phyloP scores from a whole-genome alignment of 2,797 vertebrate genomes.

The Coregonus suidteri region DNA sequence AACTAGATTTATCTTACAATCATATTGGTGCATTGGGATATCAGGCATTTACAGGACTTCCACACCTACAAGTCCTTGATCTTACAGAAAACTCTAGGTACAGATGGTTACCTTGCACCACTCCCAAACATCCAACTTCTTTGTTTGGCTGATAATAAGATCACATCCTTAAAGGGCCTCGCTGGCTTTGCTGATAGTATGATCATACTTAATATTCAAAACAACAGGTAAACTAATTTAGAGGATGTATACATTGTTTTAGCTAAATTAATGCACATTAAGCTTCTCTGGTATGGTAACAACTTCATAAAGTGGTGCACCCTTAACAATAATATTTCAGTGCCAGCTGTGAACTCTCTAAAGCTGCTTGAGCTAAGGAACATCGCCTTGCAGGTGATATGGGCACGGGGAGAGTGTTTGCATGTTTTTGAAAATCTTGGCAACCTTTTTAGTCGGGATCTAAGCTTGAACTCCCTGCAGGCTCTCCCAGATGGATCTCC shows the following conservation, averaged over 20 bases:
- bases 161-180: conserved; percentile 48
- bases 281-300: conserved; percentile 67
- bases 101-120: conserved; percentile 38
- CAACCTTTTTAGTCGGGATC: conserved; percentile 63
- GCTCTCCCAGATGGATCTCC: conserved; percentile 81
- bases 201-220: conserved; percentile 64
- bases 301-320: conserved; percentile 79
- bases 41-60: conserved; percentile 72
- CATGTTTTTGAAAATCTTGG: conserved; percentile 56
- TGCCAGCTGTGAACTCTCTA: conserved; percentile 64
- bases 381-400: conserved; percentile 73
- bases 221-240: conserved; percentile 78
- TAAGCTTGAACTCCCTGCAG: conserved; percentile 78
- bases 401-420: conserved; percentile 50
- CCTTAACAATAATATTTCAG: accelerated
- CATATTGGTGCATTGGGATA: conserved; percentile 77
- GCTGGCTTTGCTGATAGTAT: conserved; percentile 22
- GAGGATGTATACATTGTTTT: conserved; percentile 73
- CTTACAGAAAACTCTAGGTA: conserved; percentile 82
- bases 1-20: conserved; percentile 83
- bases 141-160: conserved; percentile 76
- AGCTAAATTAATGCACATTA: conserved; percentile 49
- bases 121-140: conserved; percentile 64
- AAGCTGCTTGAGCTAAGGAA: conserved; percentile 73
- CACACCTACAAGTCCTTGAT: conserved; percentile 64